phyloP scores from a whole-genome alignment of 2,888 invertebrate genomes.

The Drosophila anomalata region DNA sequence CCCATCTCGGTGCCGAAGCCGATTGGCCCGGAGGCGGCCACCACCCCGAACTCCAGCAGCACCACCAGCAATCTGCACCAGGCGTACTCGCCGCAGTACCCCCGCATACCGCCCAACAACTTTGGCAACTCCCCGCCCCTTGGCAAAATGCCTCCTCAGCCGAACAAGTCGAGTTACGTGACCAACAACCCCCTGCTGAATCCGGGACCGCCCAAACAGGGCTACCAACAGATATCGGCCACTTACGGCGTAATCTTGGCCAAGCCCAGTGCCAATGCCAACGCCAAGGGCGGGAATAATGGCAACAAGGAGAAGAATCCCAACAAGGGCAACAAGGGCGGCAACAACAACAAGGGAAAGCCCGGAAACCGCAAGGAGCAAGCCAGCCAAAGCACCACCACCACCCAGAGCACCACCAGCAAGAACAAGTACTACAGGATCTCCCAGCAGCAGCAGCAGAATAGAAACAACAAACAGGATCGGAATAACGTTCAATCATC shows the following conservation, averaged over 20 bases:
- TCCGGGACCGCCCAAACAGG: slow-evolving; percentile 65
- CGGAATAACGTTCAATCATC: slow-evolving; percentile 60
- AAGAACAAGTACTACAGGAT: slow-evolving; percentile 83
- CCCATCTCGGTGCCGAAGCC: slow-evolving; percentile 84
- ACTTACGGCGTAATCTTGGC: slow-evolving; percentile 79
- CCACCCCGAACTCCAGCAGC: slow-evolving; percentile 79
- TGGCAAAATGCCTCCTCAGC: slow-evolving; percentile 57
- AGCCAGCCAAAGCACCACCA: slow-evolving; percentile 39
- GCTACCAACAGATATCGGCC: slow-evolving; percentile 81
- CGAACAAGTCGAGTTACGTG: slow-evolving; percentile 74
- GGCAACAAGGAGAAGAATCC: slow-evolving; percentile 40
- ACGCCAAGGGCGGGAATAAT: slow-evolving; percentile 51
- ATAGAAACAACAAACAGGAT: slow-evolving; percentile 59
- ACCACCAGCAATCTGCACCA: slow-evolving; percentile 82
- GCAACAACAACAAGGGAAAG: slow-evolving; percentile 41
- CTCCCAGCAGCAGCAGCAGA: slow-evolving; percentile 69
- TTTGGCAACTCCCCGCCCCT: slow-evolving; percentile 69
- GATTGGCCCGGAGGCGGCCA: slow-evolving; percentile 74
- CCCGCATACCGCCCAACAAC: slow-evolving; percentile 80
- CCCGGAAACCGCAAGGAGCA: slow-evolving; percentile 49
- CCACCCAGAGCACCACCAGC: slow-evolving; percentile 67
- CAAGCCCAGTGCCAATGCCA: slow-evolving; percentile 60
- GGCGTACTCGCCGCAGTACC: slow-evolving; percentile 82
- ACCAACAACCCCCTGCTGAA: slow-evolving; percentile 68
- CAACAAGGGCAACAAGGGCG: slow-evolving; percentile 35